These are phyloP conservation scores for Gymnoscopelus braueri DNA, from an alignment of 2,797 vertebrate genomes.

Conservation along the genomic window DNA sequence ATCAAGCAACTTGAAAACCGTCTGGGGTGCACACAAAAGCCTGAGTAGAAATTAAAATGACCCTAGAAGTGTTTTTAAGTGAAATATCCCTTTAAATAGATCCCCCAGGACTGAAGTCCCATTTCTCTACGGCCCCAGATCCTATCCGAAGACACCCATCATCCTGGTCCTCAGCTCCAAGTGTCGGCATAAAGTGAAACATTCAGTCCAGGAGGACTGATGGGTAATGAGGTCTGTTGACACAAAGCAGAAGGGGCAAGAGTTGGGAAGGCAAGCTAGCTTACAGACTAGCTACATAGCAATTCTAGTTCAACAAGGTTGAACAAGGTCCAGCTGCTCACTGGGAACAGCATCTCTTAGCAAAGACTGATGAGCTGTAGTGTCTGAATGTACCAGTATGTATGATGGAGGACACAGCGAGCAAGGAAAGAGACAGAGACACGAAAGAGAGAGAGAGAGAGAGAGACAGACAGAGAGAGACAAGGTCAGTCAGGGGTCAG, in stretches of 20 bases:
- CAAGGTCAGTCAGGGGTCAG: not conserved
- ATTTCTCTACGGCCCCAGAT: not conserved
- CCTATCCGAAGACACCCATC: constrained; percentile 8
- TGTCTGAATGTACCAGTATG: constrained; percentile 57
- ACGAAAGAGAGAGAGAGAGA: constrained; percentile 20
- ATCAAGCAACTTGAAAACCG: no score
- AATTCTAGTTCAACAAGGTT: not conserved
- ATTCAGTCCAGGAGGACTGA: constrained; percentile 19
- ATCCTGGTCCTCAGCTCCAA: constrained; percentile 3
- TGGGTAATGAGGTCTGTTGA: constrained; percentile 24
- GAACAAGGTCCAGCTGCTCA: not conserved
- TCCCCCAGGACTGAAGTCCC: no score
- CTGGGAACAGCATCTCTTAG: not conserved
- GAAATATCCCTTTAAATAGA: no score
- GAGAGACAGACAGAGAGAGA: not conserved
- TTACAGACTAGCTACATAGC: not conserved
- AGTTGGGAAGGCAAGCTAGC: constrained; percentile 22
- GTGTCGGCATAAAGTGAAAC: constrained; percentile 15
- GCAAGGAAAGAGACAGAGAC: constrained; percentile 1
- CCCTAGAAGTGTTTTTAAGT: no score
- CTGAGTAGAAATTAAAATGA: no score
- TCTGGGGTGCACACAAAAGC: no score
- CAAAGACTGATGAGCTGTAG: constrained; percentile 29
- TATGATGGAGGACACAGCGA: constrained; percentile 21
- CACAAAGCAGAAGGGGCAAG: not conserved